Conservation (phyloP, 2,113 vertebrate genomes). For the Marmota monax region DNA sequence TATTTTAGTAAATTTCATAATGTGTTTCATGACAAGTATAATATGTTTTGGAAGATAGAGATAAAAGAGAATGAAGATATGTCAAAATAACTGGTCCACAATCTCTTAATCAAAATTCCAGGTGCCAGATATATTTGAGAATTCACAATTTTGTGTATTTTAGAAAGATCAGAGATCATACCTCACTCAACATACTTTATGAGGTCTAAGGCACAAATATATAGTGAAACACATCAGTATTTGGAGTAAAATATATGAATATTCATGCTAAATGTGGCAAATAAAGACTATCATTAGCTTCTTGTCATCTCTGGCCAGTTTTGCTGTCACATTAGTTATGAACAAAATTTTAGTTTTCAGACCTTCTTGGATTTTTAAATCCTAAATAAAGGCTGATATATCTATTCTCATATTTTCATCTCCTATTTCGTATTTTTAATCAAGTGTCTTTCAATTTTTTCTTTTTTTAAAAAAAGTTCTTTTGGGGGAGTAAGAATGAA, state of each 20-base stretch:
- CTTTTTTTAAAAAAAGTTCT: not conserved
- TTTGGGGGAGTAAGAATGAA: not conserved
- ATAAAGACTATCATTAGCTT: not conserved
- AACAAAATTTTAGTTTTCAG: conserved; percentile 31
- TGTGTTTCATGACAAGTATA: conserved; percentile 18
- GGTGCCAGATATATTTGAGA: not conserved
- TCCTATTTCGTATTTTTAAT: not conserved
- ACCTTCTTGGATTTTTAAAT: conserved; percentile 50
- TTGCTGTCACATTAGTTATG: not conserved
- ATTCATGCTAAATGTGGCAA: not conserved
- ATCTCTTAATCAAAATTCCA: conserved; percentile 7
- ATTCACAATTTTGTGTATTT: conserved; percentile 38
- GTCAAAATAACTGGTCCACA: not conserved
- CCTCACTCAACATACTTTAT: not conserved
- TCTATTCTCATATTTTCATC: not conserved
- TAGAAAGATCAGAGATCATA: not conserved
- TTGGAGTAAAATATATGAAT: not conserved
- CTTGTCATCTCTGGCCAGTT: not conserved
- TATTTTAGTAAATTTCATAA: conserved; percentile 42
- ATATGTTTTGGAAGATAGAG: not conserved
- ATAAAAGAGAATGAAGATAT: not conserved
- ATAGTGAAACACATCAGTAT: not conserved
- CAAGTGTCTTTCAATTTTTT: not conserved
- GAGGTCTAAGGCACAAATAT: not conserved
- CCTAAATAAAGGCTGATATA: not conserved